Percentiles rank a stretch among this genome's conserved stretches.
Evolutionary conservation across 2,797 vertebrate species (phyloP).

Genomic region (Characodon lateralis): DNA sequence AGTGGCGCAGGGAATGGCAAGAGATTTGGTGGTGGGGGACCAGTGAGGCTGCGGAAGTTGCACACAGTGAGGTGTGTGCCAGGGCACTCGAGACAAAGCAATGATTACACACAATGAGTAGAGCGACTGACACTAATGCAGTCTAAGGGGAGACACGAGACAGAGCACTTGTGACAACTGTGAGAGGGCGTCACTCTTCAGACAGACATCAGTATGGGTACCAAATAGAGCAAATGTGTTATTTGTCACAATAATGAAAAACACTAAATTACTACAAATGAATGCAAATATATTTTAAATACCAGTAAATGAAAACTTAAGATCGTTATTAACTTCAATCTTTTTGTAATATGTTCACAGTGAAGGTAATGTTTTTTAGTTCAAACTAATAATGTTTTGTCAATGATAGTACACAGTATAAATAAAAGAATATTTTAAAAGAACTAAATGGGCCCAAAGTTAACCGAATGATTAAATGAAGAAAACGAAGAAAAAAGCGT

Average conservation of each 20-base stretch:
- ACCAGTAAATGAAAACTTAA: background rate
- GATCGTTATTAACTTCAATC: constrained; percentile 2
- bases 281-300: background rate
- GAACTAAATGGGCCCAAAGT: background rate
- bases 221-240: constrained; percentile 35
- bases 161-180: constrained; percentile 78
- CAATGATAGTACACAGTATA: background rate
- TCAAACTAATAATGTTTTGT: background rate
- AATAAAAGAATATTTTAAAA: background rate
- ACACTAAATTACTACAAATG: background rate
- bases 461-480: background rate
- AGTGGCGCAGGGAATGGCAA: constrained; percentile 68
- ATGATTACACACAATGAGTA: constrained; percentile 78
- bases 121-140: constrained; percentile 79
- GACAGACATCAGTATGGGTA: constrained; percentile 68
- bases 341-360: background rate
- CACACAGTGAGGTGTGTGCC: constrained; percentile 81
- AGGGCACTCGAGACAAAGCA: constrained; percentile 77
- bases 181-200: constrained; percentile 72
- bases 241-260: constrained; percentile 3
- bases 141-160: constrained; percentile 77
- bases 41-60: constrained; percentile 73
- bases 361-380: background rate
- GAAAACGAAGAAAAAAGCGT: background rate
- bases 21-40: constrained; percentile 70